Base-by-base conservation (phyloP, 37 sponge, comb jelly and placozoan species). In the Eunapius fragilis region DNA sequence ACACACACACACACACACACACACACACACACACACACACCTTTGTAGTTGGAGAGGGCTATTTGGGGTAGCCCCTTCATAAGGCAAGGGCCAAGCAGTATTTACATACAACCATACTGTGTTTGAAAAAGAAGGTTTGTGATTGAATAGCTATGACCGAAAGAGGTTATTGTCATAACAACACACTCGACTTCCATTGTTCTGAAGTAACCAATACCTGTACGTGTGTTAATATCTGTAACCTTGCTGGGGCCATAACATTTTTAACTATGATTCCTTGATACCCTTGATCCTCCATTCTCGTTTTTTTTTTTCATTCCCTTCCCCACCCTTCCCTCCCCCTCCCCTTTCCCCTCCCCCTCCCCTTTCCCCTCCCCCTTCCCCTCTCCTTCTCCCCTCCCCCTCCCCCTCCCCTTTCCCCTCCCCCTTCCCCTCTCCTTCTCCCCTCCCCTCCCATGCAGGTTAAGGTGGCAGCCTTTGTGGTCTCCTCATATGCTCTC, bases 381-480 rank as follows among this genome's bases (percentile, higher is more conserved):
- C 23, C 25, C 28, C 27, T 33, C 67, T 28, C n/a, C 71, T 47
- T 74, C 41, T 19, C 38, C 84, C 75, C 75, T 26, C 7, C 10
- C 38, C 19, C 77, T 34, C 77, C 31, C 77, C 9, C 33, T 76
- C n/a, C 36, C 11, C 36, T 5, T 27, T 3, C 25, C 12, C 79
- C 3, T 9, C 27, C 9, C 27, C 79, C 27, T 27, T 28, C 58
- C 19, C 79, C 36, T 27, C 12, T 27, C 35, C 26, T 17, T 50
- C 12, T 27, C 12, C 79, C 27, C 79, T 37, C 79, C 36, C 50
- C 19, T 25, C 19, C 24, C 27, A 48, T 37, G 1, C 6, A 88
- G 88, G 88, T 89, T 11, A 25, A 38, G 36, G 81, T 94, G 33
- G 88, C 94, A 32, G 87, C 88, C 30, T 94, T 91, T 84, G 94